A percentile compares a stretch with the other conserved stretches of the same genome.
phyloP scores from a whole-genome alignment of 2,113 vertebrate species.

The Todiramphus saurophagus region DNA sequence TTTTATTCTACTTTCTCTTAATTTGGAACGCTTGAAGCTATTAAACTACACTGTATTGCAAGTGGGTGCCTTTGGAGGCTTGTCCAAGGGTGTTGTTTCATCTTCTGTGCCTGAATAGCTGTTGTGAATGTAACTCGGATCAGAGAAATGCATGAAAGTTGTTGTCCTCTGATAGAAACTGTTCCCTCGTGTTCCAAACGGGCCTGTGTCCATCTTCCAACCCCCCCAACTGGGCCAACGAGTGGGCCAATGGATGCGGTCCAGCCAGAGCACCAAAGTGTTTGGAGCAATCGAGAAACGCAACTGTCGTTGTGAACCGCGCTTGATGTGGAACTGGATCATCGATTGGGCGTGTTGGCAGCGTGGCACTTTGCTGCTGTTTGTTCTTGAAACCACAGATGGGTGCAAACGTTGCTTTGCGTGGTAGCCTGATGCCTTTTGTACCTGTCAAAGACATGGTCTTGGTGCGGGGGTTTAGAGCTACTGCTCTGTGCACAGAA shows the following conservation, averaged over 20 bases:
- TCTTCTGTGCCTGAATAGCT: background rate
- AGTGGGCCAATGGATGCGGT: background rate
- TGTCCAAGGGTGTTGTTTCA: background rate
- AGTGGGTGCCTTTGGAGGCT: background rate
- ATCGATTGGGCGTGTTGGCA: background rate
- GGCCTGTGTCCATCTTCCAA: background rate
- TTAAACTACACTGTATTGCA: background rate
- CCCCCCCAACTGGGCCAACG: background rate
- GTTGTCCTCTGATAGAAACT: background rate
- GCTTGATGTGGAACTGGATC: background rate
- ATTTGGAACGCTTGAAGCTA: background rate
- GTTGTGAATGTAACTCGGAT: background rate
- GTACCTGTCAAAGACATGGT: background rate
- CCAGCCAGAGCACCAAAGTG: background rate
- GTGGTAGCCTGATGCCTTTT: rapidly evolving
- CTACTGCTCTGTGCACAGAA: background rate
- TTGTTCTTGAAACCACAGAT: background rate
- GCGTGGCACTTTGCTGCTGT: background rate
- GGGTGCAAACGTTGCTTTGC: background rate
- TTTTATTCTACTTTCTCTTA: background rate
- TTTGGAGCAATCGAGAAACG: background rate
- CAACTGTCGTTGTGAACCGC: background rate
- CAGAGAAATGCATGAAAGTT: background rate
- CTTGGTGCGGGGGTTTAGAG: background rate
- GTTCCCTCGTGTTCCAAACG: background rate